Evolutionary conservation across 53 echinoderm and acorn worm genomes (phyloP).

Genomic region (Pentamera pediparva): DNA sequence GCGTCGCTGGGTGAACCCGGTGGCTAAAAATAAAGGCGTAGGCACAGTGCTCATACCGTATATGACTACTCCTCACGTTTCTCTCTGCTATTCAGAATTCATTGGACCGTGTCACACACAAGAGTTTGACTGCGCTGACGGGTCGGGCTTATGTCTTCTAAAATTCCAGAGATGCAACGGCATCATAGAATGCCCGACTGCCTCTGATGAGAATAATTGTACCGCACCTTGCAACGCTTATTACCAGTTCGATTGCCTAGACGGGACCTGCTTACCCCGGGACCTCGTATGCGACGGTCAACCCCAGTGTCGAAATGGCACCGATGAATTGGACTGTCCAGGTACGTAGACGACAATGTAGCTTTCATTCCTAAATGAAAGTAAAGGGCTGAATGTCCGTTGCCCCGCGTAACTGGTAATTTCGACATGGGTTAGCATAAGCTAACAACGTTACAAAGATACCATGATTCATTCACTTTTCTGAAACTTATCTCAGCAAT

Average conservation of each 20-base stretch:
- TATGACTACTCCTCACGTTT: background rate
- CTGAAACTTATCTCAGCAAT: too few relatives aligned
- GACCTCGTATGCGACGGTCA: background rate
- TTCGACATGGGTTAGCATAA: too few relatives aligned
- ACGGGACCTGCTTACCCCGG: background rate
- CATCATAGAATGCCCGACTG: background rate
- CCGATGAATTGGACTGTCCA: background rate
- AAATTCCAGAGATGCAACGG: slow-evolving; percentile 29
- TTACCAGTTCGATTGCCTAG: background rate
- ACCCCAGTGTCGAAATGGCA: background rate
- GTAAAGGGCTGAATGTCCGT: too few relatives aligned
- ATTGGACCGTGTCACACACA: background rate
- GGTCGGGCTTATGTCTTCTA: background rate
- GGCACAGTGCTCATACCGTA: background rate
- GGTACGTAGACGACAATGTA: background rate
- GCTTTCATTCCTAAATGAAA: too few relatives aligned
- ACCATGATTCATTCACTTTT: too few relatives aligned
- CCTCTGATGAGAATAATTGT: slow-evolving; percentile 47
- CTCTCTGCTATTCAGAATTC: background rate
- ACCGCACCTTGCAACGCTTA: background rate
- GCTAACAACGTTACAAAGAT: too few relatives aligned
- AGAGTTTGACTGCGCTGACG: background rate
- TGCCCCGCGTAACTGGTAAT: too few relatives aligned
- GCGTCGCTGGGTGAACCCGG: too few relatives aligned
- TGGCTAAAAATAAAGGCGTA: too few relatives aligned